phyloP scores from a whole-genome alignment of 2,797 vertebrate species.

The Chanos chanos region DNA sequence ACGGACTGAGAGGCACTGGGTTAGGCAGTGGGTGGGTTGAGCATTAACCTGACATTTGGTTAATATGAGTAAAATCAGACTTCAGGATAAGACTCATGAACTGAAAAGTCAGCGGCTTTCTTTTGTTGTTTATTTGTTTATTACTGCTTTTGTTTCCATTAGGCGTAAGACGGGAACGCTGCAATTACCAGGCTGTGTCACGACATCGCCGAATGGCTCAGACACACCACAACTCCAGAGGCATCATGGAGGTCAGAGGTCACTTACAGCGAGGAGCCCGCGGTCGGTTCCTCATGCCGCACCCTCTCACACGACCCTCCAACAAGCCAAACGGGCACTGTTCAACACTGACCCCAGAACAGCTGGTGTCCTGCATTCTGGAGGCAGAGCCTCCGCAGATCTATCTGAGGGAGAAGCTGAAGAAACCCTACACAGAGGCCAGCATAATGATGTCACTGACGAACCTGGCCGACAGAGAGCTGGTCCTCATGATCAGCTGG shows the following conservation, averaged over 20 bases:
- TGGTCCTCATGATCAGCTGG: slow-evolving; percentile 93
- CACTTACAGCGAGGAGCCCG: slow-evolving; percentile 57
- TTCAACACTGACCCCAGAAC: slow-evolving; percentile 80
- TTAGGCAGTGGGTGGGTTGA: too few relatives aligned
- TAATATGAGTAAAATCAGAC: too few relatives aligned
- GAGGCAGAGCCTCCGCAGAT: slow-evolving; percentile 92
- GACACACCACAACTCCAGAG: slow-evolving; percentile 46
- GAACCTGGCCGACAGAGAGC: slow-evolving; percentile 90
- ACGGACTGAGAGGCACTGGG: too few relatives aligned
- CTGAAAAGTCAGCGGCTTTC: too few relatives aligned
- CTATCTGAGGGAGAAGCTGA: slow-evolving; percentile 81
- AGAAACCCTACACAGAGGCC: slow-evolving; percentile 87
- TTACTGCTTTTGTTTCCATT: slow-evolving; percentile 9
- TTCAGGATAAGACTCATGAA: too few relatives aligned
- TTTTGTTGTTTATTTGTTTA: background rate
- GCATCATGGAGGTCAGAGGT: slow-evolving; percentile 41
- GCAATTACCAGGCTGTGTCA: slow-evolving; percentile 77
- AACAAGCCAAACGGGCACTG: too few relatives aligned
- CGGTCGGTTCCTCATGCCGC: too few relatives aligned
- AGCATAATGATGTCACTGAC: slow-evolving; percentile 99
- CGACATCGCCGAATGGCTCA: slow-evolving; percentile 73
- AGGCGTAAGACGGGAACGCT: slow-evolving; percentile 89
- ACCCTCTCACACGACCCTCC: too few relatives aligned
- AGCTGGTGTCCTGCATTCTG: slow-evolving; percentile 84
- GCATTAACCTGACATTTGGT: too few relatives aligned